phyloP scores from a whole-genome alignment of 2,113 vertebrate species.

The Tichodroma muraria region DNA sequence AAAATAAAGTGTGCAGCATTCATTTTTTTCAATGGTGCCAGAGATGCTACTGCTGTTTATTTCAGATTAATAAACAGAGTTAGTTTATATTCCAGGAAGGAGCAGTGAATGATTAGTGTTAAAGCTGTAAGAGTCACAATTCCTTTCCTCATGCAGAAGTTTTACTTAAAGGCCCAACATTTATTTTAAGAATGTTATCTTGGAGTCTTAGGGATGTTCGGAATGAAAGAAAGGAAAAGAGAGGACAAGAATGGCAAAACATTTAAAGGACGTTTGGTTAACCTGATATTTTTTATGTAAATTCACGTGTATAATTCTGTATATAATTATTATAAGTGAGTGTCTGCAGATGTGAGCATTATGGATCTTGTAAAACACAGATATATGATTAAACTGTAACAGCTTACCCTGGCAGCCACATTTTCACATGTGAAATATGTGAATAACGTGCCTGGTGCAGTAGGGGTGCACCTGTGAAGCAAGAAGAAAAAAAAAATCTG shows the following conservation, averaged over 20 bases:
- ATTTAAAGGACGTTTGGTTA: neutral
- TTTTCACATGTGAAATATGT: no score
- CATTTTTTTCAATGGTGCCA: neutral
- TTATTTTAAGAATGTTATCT: neutral
- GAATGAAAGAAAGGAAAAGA: neutral
- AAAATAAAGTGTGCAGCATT: neutral
- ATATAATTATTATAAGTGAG: neutral
- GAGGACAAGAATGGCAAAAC: neutral
- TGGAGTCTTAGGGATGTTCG: neutral
- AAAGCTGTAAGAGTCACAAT: neutral
- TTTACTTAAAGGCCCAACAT: neutral
- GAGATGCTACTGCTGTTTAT: neutral
- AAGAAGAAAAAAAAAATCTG: neutral
- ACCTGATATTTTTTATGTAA: neutral
- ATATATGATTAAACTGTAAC: neutral
- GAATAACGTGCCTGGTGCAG: slow-evolving; percentile 24
- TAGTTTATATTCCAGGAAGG: neutral
- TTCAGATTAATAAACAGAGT: neutral
- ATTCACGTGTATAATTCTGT: neutral
- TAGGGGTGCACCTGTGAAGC: slow-evolving; percentile 30
- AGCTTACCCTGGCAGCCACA: neutral
- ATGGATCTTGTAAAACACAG: neutral
- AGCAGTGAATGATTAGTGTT: neutral
- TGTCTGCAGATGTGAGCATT: neutral
- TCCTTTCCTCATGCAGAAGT: neutral